Evolutionary conservation across 2,888 invertebrate genomes (phyloP), one percentile per base, ranked within the genome.

Genomic region (Heliconius hortense): DNA sequence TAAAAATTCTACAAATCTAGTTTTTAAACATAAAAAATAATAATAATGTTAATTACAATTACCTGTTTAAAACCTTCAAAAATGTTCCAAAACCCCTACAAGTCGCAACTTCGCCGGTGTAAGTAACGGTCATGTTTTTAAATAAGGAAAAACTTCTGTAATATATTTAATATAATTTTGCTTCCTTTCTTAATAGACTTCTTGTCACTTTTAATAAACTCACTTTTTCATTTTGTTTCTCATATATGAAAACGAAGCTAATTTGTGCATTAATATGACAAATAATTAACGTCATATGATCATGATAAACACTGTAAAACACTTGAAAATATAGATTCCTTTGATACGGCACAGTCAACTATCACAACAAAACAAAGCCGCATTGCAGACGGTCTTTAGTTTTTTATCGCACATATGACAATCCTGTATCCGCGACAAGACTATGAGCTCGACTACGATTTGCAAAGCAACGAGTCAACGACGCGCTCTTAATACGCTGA

Each of bases 81-180:
- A 98, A 98, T 84, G 97, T 97, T 77, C 98, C 98, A 87, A 98
- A 96, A 79, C 97, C 97, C 73, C 96, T 95, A 86, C 97, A 97
- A 79, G 97, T 97, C 79, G 97, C 97, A 79, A 98, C 97, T 94
- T 97, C 96, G 72, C 96, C 97, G 73, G 97, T 97, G 84, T 98
- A 98, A 18, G 97, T 96, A 78, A 97, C 96, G 82, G 97, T 98
- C 97, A 98, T 98, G 86, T 90, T 91, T 71, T 76, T 64, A 48
- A 64, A 70, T 69, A 59, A 43, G 56, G 43, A 79, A 79, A 72
- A n/a, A 60, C 48, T 59, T 62, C 39, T 77, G n/a, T 67, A 78
- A 56, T 69, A 74, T 71, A 39, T 35, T 4, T 64, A 18, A 70
- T 26, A 70, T 3, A 13, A 35, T 21, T 64, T 64, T 7, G 10